Base-by-base conservation (phyloP, 1,140 invertebrate genomes). In the Diorhabda elongata region DNA sequence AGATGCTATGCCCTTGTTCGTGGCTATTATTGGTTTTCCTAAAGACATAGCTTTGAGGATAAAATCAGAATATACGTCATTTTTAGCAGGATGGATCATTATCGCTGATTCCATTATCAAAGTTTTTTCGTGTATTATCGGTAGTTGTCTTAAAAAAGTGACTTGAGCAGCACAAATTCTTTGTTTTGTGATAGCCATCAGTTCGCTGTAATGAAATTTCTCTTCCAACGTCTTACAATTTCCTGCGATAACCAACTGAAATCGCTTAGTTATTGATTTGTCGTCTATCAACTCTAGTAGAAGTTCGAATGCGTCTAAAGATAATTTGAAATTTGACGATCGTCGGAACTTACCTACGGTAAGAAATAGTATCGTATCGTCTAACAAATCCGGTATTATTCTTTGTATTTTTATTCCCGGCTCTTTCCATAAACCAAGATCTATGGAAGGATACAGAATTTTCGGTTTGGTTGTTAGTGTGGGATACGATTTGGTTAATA, bases 221-320 rank as follows among this genome's bases (percentile, higher is more conserved):
- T 78, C 72, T 0, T 75, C 69, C 3, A 66, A 44, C 3, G 66
- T 70, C 42, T 67, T 75, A 57, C 74, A 78, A 59, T 77, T 73
- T 9, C 78, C 77, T 3, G 75, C 78, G 47, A 80, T 73, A 0
- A 79, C 74, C 8, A 80, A 60, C 66, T 79, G 77, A 47, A 76
- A 68, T 43, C 75, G 67, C 11, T 75, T 67, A 2, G 72, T 75
- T 6, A 68, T 45, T 2, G 73, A 60, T 42, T 67, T 58, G 42
- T 72, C 73, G n/a, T 70, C 70, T 0, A 74, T 68, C 6, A 77
- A 56, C 3, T 71, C 56, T 2, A 73, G 56, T 3, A 79, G 58
- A 11, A 77, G 57, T 64, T 79, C 77, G 52, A 80, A 75, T 5
- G 77, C 73, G 42, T 78, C 72, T 11, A 79, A 59, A 26, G 75